These are phyloP conservation scores for Alloplasta piceator DNA, from an alignment of 2,888 invertebrate species.

Conservation along the genomic window DNA sequence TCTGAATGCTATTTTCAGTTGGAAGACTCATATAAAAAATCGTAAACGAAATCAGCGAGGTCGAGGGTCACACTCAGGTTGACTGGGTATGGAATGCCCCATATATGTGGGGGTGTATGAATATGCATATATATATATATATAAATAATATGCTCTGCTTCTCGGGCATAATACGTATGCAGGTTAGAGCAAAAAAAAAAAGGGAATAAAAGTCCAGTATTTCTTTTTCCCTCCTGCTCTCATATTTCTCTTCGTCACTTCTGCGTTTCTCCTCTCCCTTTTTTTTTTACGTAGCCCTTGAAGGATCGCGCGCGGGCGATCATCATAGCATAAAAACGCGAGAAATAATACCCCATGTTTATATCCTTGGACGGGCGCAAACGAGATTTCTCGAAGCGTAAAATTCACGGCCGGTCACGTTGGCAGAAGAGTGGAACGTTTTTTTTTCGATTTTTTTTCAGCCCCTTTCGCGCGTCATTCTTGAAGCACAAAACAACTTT, in stretches of 20 bases:
- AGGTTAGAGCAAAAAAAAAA: slow-evolving; percentile 12
- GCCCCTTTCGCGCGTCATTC: slow-evolving; percentile 1
- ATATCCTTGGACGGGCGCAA: slow-evolving; percentile 22
- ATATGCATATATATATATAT: not conserved
- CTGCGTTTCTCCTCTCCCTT: slow-evolving; percentile 34
- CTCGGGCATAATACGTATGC: not conserved
- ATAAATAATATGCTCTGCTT: not conserved
- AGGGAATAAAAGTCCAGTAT: slow-evolving; percentile 11
- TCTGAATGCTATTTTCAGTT: no score
- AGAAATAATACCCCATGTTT: slow-evolving; percentile 55
- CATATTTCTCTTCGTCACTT: slow-evolving; percentile 50
- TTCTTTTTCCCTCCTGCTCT: slow-evolving; percentile 16
- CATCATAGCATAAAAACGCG: slow-evolving; percentile 48
- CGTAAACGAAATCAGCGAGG: no score
- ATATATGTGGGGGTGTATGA: no score
- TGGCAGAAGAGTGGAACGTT: slow-evolving; percentile 6
- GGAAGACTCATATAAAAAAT: no score
- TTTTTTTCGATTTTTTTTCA: slow-evolving; percentile 11
- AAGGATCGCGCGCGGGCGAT: slow-evolving; percentile 11
- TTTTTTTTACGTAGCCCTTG: slow-evolving; percentile 19
- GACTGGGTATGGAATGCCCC: no score
- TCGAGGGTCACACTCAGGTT: no score
- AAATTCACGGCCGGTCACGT: slow-evolving; percentile 41
- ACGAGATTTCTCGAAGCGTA: slow-evolving; percentile 32
- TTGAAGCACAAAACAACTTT: slow-evolving; percentile 20